A percentile compares a stretch with the other conserved stretches of the same genome.
These are phyloP conservation scores for Stenurella melanura DNA, from an alignment of 2,888 invertebrate genomes.

Conservation along the genomic window DNA sequence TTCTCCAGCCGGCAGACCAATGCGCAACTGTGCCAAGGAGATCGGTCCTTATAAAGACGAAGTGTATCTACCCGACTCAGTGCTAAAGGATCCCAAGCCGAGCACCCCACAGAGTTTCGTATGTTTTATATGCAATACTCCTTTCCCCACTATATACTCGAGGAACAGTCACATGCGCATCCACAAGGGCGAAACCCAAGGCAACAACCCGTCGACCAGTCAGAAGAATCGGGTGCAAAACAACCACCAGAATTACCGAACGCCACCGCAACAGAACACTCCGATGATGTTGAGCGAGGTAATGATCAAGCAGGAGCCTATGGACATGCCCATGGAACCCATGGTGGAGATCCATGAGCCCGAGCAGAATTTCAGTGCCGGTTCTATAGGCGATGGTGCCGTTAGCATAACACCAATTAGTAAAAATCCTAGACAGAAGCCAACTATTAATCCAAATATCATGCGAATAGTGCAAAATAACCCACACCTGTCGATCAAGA, in stretches of 20 bases:
- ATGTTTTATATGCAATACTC: slow-evolving; percentile 70
- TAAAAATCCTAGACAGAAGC: slow-evolving; percentile 66
- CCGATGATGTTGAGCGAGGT: slow-evolving; percentile 40
- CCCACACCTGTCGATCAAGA: slow-evolving; percentile 70
- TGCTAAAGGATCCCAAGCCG: slow-evolving; percentile 49
- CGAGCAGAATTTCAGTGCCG: slow-evolving; percentile 49
- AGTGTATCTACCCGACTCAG: slow-evolving; percentile 51
- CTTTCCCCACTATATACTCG: slow-evolving; percentile 71
- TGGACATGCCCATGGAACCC: slow-evolving; percentile 66
- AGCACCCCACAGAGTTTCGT: slow-evolving; percentile 65
- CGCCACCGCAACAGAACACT: background rate
- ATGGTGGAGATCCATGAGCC: slow-evolving; percentile 71
- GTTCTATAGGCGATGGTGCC: slow-evolving; percentile 60
- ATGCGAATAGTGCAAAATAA: slow-evolving; percentile 71
- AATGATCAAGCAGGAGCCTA: slow-evolving; percentile 67
- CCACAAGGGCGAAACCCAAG: slow-evolving; percentile 67
- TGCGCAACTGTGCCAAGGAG: slow-evolving; percentile 69
- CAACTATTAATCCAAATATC: slow-evolving; percentile 67
- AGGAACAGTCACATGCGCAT: slow-evolving; percentile 72
- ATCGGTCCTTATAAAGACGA: slow-evolving; percentile 68
- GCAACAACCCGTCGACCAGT: slow-evolving; percentile 42
- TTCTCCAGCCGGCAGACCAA: slow-evolving; percentile 66
- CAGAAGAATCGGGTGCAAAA: slow-evolving; percentile 30
- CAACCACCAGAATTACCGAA: slow-evolving; percentile 31
- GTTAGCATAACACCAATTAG: slow-evolving; percentile 71